These are phyloP conservation scores for Lordiphosa stackelbergi DNA, from an alignment of 1,140 invertebrate genomes.

Conservation along the genomic window DNA sequence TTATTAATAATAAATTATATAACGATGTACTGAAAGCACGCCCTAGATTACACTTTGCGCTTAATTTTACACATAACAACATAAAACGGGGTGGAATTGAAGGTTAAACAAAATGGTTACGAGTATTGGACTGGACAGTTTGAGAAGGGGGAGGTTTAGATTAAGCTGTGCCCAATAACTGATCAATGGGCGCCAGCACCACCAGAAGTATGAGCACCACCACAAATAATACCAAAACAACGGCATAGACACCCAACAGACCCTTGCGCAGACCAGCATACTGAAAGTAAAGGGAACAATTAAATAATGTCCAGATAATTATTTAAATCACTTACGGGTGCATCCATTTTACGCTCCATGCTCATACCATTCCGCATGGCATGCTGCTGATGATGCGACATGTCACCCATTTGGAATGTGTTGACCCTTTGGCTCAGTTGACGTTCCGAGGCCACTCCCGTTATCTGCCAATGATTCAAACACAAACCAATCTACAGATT, in stretches of 20 bases:
- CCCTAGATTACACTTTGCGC: constrained; percentile 46
- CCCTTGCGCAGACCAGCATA: constrained; percentile 85
- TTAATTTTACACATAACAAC: constrained; percentile 59
- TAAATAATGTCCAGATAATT: background rate
- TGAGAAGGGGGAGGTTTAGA: background rate
- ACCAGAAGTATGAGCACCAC: constrained; percentile 84
- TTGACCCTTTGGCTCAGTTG: constrained; percentile 85
- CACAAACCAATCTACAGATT: constrained; percentile 67
- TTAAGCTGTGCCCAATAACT: constrained; percentile 41
- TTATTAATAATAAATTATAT: constrained; percentile 71
- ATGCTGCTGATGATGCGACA: constrained; percentile 78
- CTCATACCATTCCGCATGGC: constrained; percentile 81
- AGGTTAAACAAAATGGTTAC: constrained; percentile 28
- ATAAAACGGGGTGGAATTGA: constrained; percentile 20
- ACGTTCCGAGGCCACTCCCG: constrained; percentile 85
- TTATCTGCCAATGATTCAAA: constrained; percentile 80
- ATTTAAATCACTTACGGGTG: constrained; percentile 81
- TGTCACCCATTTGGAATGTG: constrained; percentile 90
- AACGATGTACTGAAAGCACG: constrained; percentile 63
- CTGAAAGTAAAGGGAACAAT: constrained; percentile 77
- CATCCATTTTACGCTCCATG: constrained; percentile 84
- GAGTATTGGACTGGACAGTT: constrained; percentile 14
- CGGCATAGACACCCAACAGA: constrained; percentile 85
- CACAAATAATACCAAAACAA: constrained; percentile 82
- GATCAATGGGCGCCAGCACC: constrained; percentile 85